These are phyloP conservation scores for Diarsia mendica DNA, from an alignment of 2,888 invertebrate species.

Conservation along the genomic window DNA sequence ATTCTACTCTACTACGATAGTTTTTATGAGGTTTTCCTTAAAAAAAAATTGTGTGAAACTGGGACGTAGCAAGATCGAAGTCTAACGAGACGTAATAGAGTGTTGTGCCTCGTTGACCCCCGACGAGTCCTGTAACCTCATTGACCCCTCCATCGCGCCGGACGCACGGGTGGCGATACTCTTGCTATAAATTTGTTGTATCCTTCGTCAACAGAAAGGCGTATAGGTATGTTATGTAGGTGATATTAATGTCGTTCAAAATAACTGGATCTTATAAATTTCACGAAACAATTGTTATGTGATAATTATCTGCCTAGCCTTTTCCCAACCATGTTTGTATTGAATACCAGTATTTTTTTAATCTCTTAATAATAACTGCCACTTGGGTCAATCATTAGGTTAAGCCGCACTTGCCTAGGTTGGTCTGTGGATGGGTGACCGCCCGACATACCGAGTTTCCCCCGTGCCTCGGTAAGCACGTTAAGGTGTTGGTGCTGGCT, in stretches of 20 bases:
- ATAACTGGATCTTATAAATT: not conserved
- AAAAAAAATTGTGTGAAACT: not conserved
- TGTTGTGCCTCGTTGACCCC: slow-evolving; percentile 7
- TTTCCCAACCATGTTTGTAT: no score
- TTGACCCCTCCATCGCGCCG: slow-evolving; percentile 1
- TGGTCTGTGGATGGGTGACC: no score
- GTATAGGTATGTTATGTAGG: not conserved
- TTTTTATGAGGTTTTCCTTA: not conserved
- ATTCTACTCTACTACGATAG: not conserved
- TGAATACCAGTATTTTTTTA: no score
- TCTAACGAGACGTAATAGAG: not conserved
- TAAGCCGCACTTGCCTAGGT: no score
- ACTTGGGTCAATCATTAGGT: no score
- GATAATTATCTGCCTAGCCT: no score
- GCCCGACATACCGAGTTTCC: no score
- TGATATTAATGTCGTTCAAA: not conserved
- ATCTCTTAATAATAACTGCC: no score
- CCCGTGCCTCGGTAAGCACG: no score
- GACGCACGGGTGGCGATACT: not conserved
- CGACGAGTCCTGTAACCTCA: slow-evolving; percentile 5
- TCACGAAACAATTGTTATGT: not conserved
- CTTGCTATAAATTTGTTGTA: slow-evolving; percentile 1
- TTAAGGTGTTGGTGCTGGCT: no score
- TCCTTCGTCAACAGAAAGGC: not conserved
- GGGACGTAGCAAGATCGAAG: not conserved